Conservation (phyloP, 2,888 invertebrate species). For the Sylvicola cinctus region DNA sequence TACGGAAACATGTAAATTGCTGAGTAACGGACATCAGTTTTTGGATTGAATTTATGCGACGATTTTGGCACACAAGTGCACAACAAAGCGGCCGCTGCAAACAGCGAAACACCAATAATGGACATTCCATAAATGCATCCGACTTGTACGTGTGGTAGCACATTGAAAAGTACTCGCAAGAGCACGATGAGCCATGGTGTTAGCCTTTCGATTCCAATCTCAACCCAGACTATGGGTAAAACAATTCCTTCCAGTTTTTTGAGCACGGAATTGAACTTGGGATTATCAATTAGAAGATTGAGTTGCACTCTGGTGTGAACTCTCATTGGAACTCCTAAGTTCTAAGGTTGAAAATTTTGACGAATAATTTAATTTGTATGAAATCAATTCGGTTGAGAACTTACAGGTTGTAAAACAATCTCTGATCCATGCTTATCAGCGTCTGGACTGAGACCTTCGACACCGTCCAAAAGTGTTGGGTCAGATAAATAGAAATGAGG, state of each 20-base stretch:
- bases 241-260: conserved; percentile 38
- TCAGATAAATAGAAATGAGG: conserved; percentile 51
- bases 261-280: conserved; percentile 37
- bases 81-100: conserved; percentile 17
- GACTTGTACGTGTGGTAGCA: conserved; percentile 30
- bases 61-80: conserved; percentile 14
- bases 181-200: conserved; percentile 26
- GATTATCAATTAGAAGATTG: conserved; percentile 44
- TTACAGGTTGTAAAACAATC: conserved; percentile 53
- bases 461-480: conserved; percentile 30
- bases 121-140: conserved; percentile 27
- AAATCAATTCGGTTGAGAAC: no score
- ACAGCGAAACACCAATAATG: conserved; percentile 26
- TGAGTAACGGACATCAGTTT: conserved; percentile 10
- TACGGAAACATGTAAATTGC: conserved; percentile 11
- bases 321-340: conserved; percentile 41
- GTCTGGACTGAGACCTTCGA: conserved; percentile 42
- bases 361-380: conserved; percentile 6
- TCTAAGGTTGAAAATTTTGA: conserved; percentile 20
- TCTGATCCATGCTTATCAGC: conserved; percentile 27
- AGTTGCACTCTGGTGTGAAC: conserved; percentile 46
- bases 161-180: conserved; percentile 28
- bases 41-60: conserved; percentile 7
- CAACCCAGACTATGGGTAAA: conserved; percentile 51
- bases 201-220: conserved; percentile 28